Base-by-base conservation (phyloP, 2,113 vertebrate genomes). In the Strix aluco region DNA sequence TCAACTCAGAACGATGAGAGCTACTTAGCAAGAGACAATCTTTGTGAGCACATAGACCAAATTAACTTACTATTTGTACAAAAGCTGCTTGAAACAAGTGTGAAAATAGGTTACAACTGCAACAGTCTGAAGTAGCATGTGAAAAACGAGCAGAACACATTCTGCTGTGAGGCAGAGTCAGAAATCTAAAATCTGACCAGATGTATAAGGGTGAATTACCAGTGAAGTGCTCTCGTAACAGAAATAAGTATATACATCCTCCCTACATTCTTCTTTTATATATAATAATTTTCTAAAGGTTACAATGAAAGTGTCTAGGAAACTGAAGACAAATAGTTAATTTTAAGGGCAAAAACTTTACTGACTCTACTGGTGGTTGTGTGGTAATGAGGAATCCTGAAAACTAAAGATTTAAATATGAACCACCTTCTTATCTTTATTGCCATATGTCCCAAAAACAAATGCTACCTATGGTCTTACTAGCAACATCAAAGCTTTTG, bases 401-500 rank as follows among this genome's bases (percentile, higher is more conserved):
- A 91, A 78, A 93, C 23, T 49, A 19, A 84, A 91, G 46, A 84
- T 87, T 91, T 89, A 81, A 87, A 80, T 58, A 74, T 27, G 62
- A 82, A 92, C 94, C 17, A 82, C 40, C 30, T 71, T 74, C 71
- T 95, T 91, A 92, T 89, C 88, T 92, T 92, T 86, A 84, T 51
- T 87, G 63, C 52, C 88, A 61, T 49, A 61, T 80, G 57, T 69
- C 92, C 72, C 81, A 86, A 87, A 96, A 89, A 9, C 92, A 95
- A 94, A 92, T 82, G 40, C 46, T 87, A 96, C 81, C 88, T 94
- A 80, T 80, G 44, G 62, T 94, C 62, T 67, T 89, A 80, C 73
- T 75, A 94, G 58, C 34, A 94, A 94, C 61, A 87, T 92, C 92
- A 94, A 96, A 95, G 95, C 65, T 85, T 81, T 70, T 54, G 61